phyloP scores from a whole-genome alignment of 2,113 vertebrate genomes.

The Malurus alboscapulatus region DNA sequence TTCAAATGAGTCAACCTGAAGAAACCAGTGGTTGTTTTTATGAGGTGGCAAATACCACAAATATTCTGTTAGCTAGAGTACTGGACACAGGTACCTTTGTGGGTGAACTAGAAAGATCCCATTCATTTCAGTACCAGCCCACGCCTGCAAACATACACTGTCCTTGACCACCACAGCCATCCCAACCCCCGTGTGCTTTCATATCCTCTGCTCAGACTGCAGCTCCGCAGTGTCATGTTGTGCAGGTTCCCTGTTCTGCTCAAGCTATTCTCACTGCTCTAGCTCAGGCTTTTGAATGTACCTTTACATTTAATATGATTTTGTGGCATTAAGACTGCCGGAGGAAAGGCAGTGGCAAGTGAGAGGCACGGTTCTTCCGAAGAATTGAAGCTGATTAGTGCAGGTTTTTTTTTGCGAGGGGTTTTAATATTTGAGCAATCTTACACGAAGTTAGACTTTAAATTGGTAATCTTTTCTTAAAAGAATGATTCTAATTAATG shows the following conservation, averaged over 20 bases:
- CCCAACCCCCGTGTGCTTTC: background rate
- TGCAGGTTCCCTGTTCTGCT: background rate
- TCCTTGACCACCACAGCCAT: background rate
- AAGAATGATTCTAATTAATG: background rate
- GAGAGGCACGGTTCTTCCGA: background rate
- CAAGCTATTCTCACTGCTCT: background rate
- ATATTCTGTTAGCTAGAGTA: constrained; percentile 1
- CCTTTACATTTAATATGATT: background rate
- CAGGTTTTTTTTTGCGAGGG: background rate
- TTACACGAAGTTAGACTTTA: background rate
- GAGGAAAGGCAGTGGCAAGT: background rate
- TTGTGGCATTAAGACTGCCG: background rate
- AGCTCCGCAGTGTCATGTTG: background rate
- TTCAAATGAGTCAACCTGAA: constrained; percentile 38
- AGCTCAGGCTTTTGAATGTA: background rate
- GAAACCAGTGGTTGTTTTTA: constrained; percentile 16
- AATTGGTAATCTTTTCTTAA: background rate
- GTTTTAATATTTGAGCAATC: background rate
- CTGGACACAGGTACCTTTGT: background rate
- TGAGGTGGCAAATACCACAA: background rate
- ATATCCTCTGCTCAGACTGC: background rate
- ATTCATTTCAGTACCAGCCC: constrained; percentile 34
- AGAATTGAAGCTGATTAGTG: background rate
- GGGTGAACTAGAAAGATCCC: background rate
- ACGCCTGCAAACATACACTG: background rate